Evolutionary conservation across 2,888 invertebrate species (phyloP).

Genomic region (Orthosia gracilis): DNA sequence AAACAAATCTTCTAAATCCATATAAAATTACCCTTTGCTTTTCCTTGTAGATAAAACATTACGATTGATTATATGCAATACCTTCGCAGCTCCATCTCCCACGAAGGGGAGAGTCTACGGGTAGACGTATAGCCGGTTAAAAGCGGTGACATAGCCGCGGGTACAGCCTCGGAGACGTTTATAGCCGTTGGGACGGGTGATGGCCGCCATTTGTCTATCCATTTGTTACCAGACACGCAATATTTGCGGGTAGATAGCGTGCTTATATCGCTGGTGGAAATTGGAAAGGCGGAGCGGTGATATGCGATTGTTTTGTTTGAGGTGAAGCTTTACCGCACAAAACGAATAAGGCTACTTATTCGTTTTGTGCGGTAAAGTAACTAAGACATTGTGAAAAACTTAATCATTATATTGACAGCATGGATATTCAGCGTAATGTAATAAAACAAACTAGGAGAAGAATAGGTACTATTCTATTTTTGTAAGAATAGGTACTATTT

Average conservation of each 20-base stretch:
- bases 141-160: slow-evolving; percentile 38
- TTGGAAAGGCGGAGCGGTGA: slow-evolving; percentile 12
- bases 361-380: background rate
- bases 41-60: background rate
- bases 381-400: no score
- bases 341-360: no score
- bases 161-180: slow-evolving; percentile 40
- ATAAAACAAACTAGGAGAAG: no score
- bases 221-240: slow-evolving; percentile 54
- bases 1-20: background rate
- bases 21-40: background rate
- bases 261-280: slow-evolving; percentile 35
- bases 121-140: slow-evolving; percentile 43
- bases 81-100: slow-evolving; percentile 18
- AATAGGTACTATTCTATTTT: no score
- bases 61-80: slow-evolving; percentile 31
- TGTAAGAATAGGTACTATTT: no score
- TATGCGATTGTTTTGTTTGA: slow-evolving; percentile 19
- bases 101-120: slow-evolving; percentile 11
- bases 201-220: slow-evolving; percentile 55
- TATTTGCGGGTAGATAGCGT: slow-evolving; percentile 45
- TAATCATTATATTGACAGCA: no score
- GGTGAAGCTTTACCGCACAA: background rate
- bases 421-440: no score
- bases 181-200: slow-evolving; percentile 52